These are phyloP conservation scores for Drosophila asahinai DNA, from an alignment of 1,140 invertebrate species.

Conservation along the genomic window DNA sequence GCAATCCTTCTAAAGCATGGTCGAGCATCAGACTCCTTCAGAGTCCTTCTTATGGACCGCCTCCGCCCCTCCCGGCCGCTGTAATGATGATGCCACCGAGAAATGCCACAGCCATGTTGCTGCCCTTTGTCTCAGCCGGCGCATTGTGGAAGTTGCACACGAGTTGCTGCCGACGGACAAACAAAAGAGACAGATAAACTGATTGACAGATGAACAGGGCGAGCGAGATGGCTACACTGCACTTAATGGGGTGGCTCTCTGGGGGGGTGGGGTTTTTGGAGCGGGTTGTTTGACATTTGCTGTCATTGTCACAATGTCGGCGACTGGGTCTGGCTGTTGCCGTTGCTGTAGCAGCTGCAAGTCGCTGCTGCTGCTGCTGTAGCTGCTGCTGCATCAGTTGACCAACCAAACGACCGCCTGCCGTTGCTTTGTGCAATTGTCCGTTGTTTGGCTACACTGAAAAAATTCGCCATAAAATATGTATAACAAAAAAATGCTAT, in stretches of 20 bases:
- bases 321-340: conserved; percentile 46
- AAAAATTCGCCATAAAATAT: background rate
- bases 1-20: background rate
- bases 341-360: conserved; percentile 6
- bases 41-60: background rate
- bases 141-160: conserved; percentile 57
- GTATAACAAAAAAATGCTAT: too few species aligned
- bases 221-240: conserved; percentile 24
- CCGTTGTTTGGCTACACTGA: conserved; percentile 50
- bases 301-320: conserved; percentile 70
- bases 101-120: conserved; percentile 39
- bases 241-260: conserved; percentile 26
- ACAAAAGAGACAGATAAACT: conserved; percentile 55
- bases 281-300: conserved; percentile 76
- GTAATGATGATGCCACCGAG: conserved; percentile 1
- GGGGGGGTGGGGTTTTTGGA: background rate
- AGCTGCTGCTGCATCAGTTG: conserved; percentile 16
- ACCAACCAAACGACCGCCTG: conserved; percentile 29
- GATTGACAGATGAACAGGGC: conserved; percentile 47
- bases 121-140: conserved; percentile 57
- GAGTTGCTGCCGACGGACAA: conserved; percentile 39
- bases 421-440: conserved; percentile 59
- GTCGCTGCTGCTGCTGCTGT: conserved; percentile 23
- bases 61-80: too few species aligned
- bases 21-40: background rate